phyloP scores from a whole-genome alignment of 1,140 invertebrate species.

The Lasioglossum albipes region DNA sequence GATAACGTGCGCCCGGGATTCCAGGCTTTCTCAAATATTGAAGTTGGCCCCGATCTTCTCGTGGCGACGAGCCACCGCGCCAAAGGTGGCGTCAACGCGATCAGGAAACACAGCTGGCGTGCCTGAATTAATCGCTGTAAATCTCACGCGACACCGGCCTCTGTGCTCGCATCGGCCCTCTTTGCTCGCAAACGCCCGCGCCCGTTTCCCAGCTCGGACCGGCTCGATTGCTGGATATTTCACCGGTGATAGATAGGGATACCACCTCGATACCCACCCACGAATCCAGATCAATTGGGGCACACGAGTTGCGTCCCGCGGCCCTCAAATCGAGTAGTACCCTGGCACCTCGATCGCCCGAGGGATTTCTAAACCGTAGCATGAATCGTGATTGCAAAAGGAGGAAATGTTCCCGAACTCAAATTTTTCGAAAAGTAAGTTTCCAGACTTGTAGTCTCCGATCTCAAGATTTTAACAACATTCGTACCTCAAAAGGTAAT shows the following conservation, averaged over 20 bases:
- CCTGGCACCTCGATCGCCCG: too few relatives aligned
- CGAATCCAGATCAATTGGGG: too few relatives aligned
- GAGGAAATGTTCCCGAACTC: too few relatives aligned
- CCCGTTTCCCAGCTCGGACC: not conserved
- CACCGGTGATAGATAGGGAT: slow-evolving; percentile 38
- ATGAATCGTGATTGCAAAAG: too few relatives aligned
- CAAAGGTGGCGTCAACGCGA: slow-evolving; percentile 62
- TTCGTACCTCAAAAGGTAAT: too few relatives aligned
- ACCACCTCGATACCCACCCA: not conserved
- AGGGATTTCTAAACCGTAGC: too few relatives aligned
- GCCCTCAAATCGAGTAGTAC: too few relatives aligned
- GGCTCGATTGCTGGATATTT: slow-evolving; percentile 20
- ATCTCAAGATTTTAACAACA: too few relatives aligned
- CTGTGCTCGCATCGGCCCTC: not conserved
- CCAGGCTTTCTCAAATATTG: slow-evolving; percentile 74
- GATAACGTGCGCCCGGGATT: slow-evolving; percentile 69
- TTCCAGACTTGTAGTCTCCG: too few relatives aligned
- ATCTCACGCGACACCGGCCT: slow-evolving; percentile 44
- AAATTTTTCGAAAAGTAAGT: too few relatives aligned
- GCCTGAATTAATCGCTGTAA: slow-evolving; percentile 61
- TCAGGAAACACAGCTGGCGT: slow-evolving; percentile 57
- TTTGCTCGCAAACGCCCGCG: not conserved
- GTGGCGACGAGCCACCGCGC: slow-evolving; percentile 24
- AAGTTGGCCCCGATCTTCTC: slow-evolving; percentile 71
- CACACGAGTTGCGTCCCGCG: too few relatives aligned